phyloP scores from a whole-genome alignment of 2,888 invertebrate genomes.

The Bhutanitis thaidina region DNA sequence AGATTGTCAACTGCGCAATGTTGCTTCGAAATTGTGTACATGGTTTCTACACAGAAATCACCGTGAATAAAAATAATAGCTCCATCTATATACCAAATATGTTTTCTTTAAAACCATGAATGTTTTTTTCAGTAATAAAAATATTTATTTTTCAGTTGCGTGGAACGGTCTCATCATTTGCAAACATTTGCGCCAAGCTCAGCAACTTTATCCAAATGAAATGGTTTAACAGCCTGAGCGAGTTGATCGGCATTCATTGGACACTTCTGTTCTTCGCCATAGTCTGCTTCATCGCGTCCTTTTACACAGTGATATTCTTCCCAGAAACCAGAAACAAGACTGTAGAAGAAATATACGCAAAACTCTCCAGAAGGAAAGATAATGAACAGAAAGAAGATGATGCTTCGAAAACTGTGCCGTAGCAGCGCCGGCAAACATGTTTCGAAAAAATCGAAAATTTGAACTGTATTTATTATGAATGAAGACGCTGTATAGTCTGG shows the following conservation, averaged over 20 bases:
- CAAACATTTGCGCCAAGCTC: conserved; percentile 66
- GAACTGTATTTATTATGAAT: neutral
- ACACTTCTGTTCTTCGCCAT: conserved; percentile 61
- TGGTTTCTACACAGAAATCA: too few relatives aligned
- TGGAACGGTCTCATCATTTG: conserved; percentile 65
- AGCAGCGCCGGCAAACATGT: neutral
- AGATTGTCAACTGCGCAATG: too few relatives aligned
- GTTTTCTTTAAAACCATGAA: too few relatives aligned
- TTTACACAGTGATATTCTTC: conserved; percentile 56
- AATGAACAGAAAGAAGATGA: conserved; percentile 36
- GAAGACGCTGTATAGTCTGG: neutral
- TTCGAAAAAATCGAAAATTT: neutral
- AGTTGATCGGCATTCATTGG: conserved; percentile 65
- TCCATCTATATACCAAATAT: too few relatives aligned
- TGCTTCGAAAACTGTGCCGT: conserved; percentile 29
- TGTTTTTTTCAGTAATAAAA: too few relatives aligned
- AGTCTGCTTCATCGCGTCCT: conserved; percentile 54
- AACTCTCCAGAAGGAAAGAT: conserved; percentile 44
- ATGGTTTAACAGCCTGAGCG: conserved; percentile 63
- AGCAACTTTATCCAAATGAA: conserved; percentile 72
- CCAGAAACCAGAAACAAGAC: conserved; percentile 64
- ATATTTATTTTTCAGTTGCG: conserved; percentile 49
- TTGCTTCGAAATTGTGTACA: too few relatives aligned
- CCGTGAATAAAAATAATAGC: too few relatives aligned
- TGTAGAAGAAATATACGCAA: conserved; percentile 63